A percentile compares a stretch with the other conserved stretches of the same genome.
Conservation (phyloP, 2,888 invertebrate genomes). For the Salticus scenicus region DNA sequence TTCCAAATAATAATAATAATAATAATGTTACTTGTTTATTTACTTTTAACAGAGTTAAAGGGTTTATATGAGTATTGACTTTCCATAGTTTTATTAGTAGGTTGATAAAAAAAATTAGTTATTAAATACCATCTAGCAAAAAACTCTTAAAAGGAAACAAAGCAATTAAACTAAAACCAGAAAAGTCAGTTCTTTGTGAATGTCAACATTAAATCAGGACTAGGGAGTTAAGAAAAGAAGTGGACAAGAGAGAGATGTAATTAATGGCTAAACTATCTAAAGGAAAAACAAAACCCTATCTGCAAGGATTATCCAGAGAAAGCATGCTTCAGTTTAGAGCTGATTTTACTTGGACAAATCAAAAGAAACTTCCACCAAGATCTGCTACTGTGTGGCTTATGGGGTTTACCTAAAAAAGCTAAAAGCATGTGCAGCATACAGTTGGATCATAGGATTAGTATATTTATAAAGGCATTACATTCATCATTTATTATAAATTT, state of each 20-base stretch:
- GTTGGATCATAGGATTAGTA: slow-evolving; percentile 14
- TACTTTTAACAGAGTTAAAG: no score
- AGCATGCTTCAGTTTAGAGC: slow-evolving; percentile 45
- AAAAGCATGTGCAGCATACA: slow-evolving; percentile 54
- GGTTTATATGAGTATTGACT: no score
- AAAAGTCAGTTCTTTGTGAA: slow-evolving; percentile 67
- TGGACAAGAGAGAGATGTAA: slow-evolving; percentile 28
- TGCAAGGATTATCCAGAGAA: slow-evolving; percentile 50
- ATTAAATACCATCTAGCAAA: slow-evolving; percentile 54
- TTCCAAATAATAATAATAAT: no score
- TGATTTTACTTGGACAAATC: slow-evolving; percentile 23
- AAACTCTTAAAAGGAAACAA: slow-evolving; percentile 14
- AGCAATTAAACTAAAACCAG: slow-evolving; percentile 61
- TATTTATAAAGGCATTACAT: not conserved
- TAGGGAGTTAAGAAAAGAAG: slow-evolving; percentile 56
- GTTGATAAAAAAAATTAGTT: no score
- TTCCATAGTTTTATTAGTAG: no score
- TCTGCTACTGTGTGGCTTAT: slow-evolving; percentile 17
- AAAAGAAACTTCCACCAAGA: slow-evolving; percentile 50
- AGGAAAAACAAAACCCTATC: slow-evolving; percentile 16
- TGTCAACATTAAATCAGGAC: slow-evolving; percentile 50
- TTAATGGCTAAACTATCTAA: slow-evolving; percentile 15
- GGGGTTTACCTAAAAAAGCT: slow-evolving; percentile 36
- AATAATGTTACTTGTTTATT: no score
- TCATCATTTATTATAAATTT: not conserved